These are phyloP conservation scores for Zootoca vivipara DNA, from an alignment of 2,113 vertebrate genomes.

Conservation along the genomic window DNA sequence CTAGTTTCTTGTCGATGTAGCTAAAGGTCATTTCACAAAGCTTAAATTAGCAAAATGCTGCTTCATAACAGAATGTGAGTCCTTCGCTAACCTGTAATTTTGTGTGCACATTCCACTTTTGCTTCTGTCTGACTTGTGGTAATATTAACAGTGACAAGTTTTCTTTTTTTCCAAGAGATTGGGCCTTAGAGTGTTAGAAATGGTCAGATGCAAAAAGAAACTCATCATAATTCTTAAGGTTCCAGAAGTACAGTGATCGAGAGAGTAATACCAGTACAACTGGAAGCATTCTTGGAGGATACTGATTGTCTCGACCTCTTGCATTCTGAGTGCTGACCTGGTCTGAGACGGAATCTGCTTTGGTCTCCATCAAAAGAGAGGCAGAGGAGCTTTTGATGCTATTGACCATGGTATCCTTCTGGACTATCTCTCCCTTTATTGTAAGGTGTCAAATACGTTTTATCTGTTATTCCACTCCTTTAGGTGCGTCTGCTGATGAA, in stretches of 20 bases:
- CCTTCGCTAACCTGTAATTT: background rate
- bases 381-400: no score
- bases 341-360: no score
- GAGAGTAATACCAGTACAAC: no score
- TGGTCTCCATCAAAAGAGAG: no score
- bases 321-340: no score
- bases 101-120: background rate
- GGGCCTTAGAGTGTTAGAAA: background rate
- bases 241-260: background rate
- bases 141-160: background rate
- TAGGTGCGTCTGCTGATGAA: conserved; percentile 96
- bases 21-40: background rate
- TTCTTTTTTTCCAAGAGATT: background rate
- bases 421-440: no score
- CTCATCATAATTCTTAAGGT: background rate
- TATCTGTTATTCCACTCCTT: background rate
- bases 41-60: background rate
- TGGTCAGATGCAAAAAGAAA: background rate
- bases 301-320: no score
- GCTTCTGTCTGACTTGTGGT: background rate
- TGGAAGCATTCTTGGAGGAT: no score
- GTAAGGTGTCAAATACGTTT: background rate
- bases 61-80: background rate
- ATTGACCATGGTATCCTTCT: no score
- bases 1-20: conserved; percentile 32